Conservation (phyloP, 2,797 vertebrate genomes). For the Amblyraja radiata region DNA sequence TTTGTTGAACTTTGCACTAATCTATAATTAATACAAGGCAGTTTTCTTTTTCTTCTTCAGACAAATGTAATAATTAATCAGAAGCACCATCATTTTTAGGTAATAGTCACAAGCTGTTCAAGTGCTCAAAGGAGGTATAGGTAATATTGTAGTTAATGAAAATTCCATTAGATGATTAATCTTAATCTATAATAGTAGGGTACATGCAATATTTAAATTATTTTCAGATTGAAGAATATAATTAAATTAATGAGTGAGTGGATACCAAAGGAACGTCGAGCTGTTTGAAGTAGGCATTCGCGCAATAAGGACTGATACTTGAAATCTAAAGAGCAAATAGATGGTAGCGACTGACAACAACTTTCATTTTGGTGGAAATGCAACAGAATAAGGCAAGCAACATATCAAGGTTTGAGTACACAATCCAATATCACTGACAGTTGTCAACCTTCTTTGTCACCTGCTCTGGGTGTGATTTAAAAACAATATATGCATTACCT, state of each 20-base stretch:
- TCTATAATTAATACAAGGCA: neutral
- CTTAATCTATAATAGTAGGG: too few relatives aligned
- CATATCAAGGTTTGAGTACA: neutral
- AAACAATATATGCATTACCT: too few relatives aligned
- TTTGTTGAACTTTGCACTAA: neutral
- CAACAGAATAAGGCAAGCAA: neutral
- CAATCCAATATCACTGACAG: neutral
- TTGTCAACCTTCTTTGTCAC: neutral
- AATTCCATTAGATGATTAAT: too few relatives aligned
- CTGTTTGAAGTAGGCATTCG: neutral
- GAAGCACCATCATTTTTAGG: neutral
- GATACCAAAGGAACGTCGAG: neutral
- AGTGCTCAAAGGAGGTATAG: too few relatives aligned
- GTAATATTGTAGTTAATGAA: too few relatives aligned
- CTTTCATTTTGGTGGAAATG: neutral
- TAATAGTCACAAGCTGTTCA: too few relatives aligned
- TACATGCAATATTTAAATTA: too few relatives aligned
- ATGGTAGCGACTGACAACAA: neutral
- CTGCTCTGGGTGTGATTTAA: neutral
- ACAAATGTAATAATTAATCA: neutral
- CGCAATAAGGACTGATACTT: neutral
- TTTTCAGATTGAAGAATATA: neutral
- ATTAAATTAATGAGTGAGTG: neutral
- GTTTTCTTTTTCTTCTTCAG: neutral
- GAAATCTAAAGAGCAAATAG: slow-evolving; percentile 3